Percentiles rank a stretch among this genome's conserved stretches.
phyloP scores from a whole-genome alignment of 2,797 vertebrate genomes.

The Melanogrammus aeglefinus region DNA sequence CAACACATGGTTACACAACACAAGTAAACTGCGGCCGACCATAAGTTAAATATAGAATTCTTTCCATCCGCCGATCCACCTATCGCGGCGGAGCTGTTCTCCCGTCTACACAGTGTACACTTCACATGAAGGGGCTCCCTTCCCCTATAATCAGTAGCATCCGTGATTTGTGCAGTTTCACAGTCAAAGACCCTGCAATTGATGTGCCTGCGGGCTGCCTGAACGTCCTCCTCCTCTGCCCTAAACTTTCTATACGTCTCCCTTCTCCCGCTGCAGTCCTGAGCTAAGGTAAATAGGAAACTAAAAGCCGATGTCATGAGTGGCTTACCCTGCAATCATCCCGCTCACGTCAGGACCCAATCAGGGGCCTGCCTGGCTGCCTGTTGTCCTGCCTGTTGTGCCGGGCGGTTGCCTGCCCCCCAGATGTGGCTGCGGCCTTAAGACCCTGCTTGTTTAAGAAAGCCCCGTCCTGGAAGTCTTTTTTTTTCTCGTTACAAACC shows the following conservation, averaged over 20 bases:
- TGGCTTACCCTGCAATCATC: slow-evolving; percentile 64
- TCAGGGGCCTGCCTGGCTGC: slow-evolving; percentile 57
- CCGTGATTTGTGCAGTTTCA: slow-evolving; percentile 64
- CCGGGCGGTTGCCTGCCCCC: slow-evolving; percentile 50
- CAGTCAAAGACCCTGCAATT: slow-evolving; percentile 61
- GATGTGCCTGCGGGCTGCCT: slow-evolving; percentile 43
- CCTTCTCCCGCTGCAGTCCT: slow-evolving; percentile 38
- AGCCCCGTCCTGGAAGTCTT: slow-evolving; percentile 65
- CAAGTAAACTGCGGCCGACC: too few relatives aligned
- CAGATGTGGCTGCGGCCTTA: slow-evolving; percentile 69
- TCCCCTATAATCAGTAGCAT: slow-evolving; percentile 64
- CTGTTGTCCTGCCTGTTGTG: slow-evolving; percentile 13
- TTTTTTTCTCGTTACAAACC: slow-evolving; percentile 58
- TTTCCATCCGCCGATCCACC: slow-evolving; percentile 35
- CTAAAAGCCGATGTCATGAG: slow-evolving; percentile 64
- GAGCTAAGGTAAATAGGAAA: slow-evolving; percentile 67
- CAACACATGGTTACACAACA: too few relatives aligned
- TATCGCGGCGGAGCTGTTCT: not conserved
- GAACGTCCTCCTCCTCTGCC: slow-evolving; percentile 38
- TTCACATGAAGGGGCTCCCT: slow-evolving; percentile 45
- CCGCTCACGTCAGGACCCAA: slow-evolving; percentile 61
- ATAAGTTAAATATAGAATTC: not conserved
- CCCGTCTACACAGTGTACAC: slow-evolving; percentile 27
- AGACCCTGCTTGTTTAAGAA: slow-evolving; percentile 70
- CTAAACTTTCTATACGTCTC: slow-evolving; percentile 57